phyloP scores from a whole-genome alignment of 64 coral and sea anemone genomes.

The Montipora sp. region DNA sequence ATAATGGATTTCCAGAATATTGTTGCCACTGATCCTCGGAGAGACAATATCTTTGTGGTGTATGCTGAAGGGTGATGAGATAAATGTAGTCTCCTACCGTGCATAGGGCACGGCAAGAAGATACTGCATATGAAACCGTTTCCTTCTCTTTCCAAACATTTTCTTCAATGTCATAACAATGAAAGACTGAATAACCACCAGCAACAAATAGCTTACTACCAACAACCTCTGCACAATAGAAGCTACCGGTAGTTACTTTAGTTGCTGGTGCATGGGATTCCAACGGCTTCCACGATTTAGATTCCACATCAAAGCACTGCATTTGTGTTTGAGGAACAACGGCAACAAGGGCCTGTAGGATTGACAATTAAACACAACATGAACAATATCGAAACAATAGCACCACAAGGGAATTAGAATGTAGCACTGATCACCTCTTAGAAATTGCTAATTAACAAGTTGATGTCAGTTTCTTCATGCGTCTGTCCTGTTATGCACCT shows the following conservation, averaged over 20 bases:
- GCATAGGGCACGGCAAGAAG: no score
- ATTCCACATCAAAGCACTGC: not conserved
- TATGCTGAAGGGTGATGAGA: not conserved
- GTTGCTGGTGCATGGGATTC: not conserved
- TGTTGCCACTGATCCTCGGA: no score
- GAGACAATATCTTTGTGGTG: not conserved
- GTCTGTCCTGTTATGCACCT: no score
- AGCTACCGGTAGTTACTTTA: not conserved
- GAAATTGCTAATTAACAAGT: no score
- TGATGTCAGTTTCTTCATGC: no score
- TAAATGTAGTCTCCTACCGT: no score
- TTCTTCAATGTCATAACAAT: conserved; percentile 13
- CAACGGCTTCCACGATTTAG: not conserved
- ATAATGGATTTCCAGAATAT: no score
- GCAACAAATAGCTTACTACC: not conserved
- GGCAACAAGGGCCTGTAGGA: conserved; percentile 3
- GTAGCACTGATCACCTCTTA: no score
- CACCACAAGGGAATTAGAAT: fast-evolving
- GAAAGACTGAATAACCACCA: not conserved
- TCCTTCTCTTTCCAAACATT: not conserved
- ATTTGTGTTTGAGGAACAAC: not conserved
- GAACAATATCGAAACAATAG: not conserved
- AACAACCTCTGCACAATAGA: not conserved
- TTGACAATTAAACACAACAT: not conserved
- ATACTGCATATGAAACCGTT: not conserved